phyloP scores from a whole-genome alignment of 2,113 vertebrate species.

The Athene noctua region DNA sequence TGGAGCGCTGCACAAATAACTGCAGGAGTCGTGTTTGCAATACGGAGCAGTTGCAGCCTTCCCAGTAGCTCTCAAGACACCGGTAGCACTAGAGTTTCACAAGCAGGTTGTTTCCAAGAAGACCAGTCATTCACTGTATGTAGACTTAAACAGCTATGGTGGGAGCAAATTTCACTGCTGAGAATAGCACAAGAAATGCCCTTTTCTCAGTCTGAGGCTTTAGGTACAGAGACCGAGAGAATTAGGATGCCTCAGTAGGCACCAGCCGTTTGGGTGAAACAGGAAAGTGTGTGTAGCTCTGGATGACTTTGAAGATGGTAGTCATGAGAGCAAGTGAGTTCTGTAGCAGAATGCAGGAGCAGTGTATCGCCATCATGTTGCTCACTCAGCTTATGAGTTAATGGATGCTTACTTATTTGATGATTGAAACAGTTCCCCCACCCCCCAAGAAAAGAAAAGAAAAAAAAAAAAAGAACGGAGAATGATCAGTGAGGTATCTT shows the following conservation, averaged over 20 bases:
- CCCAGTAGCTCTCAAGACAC: not conserved
- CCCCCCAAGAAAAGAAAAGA: not conserved
- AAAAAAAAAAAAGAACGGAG: not conserved
- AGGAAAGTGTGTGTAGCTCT: not conserved
- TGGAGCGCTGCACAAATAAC: not conserved
- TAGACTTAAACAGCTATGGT: not conserved
- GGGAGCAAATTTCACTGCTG: not conserved
- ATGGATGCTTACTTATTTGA: not conserved
- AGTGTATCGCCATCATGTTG: not conserved
- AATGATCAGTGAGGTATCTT: not conserved
- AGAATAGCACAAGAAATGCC: not conserved
- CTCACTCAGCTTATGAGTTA: not conserved
- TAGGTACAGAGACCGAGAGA: not conserved
- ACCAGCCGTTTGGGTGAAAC: not conserved
- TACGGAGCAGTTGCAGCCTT: fast-evolving
- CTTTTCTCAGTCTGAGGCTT: not conserved
- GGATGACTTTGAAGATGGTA: not conserved
- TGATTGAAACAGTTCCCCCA: not conserved
- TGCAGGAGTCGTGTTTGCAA: not conserved
- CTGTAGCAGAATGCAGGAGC: not conserved
- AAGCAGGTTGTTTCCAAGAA: not conserved
- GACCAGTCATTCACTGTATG: fast-evolving
- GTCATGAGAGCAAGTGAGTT: not conserved
- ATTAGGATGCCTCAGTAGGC: not conserved
- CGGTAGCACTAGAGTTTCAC: not conserved